These are phyloP conservation scores for Scaptomyza reducta DNA, from an alignment of 2,888 invertebrate species.

Conservation along the genomic window DNA sequence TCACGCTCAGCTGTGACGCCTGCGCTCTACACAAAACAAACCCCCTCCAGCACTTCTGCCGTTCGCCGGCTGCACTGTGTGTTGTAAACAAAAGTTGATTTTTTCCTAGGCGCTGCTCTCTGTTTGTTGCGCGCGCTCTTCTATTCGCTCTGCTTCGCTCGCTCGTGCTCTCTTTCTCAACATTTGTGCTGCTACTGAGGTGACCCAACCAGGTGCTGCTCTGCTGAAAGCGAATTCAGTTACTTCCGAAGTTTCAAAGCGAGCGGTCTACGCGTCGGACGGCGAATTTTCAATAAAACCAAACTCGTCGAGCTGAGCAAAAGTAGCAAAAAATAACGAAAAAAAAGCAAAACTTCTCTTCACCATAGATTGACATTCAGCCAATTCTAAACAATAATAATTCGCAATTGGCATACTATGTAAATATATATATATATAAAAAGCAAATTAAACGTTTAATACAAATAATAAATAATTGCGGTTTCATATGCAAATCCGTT, in stretches of 20 bases:
- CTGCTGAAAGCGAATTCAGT: constrained; percentile 80
- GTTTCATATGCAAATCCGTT: constrained; percentile 75
- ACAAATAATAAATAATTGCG: constrained; percentile 40
- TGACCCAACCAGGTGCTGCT: constrained; percentile 81
- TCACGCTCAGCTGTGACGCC: constrained; percentile 57
- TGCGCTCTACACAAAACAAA: constrained; percentile 40
- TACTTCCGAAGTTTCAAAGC: constrained; percentile 81
- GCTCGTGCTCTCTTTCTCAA: constrained; percentile 22
- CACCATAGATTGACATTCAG: constrained; percentile 33
- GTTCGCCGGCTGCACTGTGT: constrained; percentile 48
- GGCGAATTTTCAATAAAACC: constrained; percentile 27
- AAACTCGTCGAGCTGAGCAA: constrained; percentile 50
- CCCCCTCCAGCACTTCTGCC: constrained; percentile 11
- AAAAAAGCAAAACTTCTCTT: constrained; percentile 40
- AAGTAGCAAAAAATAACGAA: constrained; percentile 42
- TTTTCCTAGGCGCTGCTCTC: constrained; percentile 36
- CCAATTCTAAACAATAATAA: constrained; percentile 27
- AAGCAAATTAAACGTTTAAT: constrained; percentile 32
- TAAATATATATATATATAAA: constrained; percentile 27
- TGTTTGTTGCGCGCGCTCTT: constrained; percentile 49
- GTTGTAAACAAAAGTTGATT: constrained; percentile 70
- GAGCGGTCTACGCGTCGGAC: constrained; percentile 69
- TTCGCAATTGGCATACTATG: constrained; percentile 19
- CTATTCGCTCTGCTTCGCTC: constrained; percentile 10
- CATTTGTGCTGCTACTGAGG: constrained; percentile 59